These are phyloP conservation scores for Drosophila anceps DNA, from an alignment of 2,888 invertebrate species.

Conservation along the genomic window DNA sequence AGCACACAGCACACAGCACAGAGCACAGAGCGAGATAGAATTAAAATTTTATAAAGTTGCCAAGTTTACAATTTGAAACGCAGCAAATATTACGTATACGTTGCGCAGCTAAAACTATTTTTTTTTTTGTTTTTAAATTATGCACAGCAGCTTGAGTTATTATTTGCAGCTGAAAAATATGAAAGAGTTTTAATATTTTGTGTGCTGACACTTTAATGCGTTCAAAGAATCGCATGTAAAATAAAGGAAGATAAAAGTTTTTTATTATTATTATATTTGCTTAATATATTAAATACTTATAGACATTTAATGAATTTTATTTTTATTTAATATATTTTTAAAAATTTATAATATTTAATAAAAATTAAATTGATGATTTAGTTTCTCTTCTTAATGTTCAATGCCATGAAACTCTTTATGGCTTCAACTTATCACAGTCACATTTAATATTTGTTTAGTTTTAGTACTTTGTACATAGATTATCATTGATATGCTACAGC, in stretches of 20 bases:
- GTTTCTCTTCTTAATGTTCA: not conserved
- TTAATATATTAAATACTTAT: too few species aligned
- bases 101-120: not conserved
- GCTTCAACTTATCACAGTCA: not conserved
- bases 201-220: too few species aligned
- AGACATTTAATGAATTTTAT: too few species aligned
- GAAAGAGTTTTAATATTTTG: too few species aligned
- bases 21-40: conserved; percentile 1
- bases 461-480: not conserved
- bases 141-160: not conserved
- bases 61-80: conserved; percentile 6
- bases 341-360: too few species aligned
- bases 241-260: too few species aligned
- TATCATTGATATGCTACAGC: conserved; percentile 9
- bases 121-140: not conserved
- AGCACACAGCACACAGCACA: not conserved
- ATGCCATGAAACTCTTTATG: not conserved
- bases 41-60: conserved; percentile 34
- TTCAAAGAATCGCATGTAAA: too few species aligned
- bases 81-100: conserved; percentile 28
- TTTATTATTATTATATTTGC: too few species aligned
- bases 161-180: not conserved
- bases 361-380: not conserved
- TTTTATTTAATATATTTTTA: not conserved
- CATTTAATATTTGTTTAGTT: not conserved